A percentile compares a stretch with the other conserved stretches of the same genome.
These are phyloP conservation scores for Apistogramma diplotaenia DNA, from an alignment of 2,113 vertebrate genomes.

Conservation along the genomic window DNA sequence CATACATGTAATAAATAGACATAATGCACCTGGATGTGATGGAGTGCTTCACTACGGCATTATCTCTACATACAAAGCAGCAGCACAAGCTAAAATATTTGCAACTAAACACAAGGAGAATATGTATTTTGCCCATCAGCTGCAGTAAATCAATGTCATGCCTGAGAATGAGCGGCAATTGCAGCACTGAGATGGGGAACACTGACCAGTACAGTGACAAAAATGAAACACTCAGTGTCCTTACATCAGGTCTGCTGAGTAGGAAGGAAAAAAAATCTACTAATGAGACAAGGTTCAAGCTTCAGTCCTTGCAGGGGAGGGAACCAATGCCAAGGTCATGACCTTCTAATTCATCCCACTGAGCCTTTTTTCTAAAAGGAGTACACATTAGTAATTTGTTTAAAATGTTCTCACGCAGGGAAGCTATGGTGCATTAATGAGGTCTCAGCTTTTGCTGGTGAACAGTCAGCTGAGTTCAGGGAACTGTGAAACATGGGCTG, in stretches of 20 bases:
- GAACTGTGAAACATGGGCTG: background rate
- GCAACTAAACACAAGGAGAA: background rate
- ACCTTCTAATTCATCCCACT: constrained; percentile 30
- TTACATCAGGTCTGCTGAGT: background rate
- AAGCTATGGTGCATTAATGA: background rate
- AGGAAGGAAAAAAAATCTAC: constrained; percentile 20
- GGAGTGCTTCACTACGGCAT: constrained; percentile 13
- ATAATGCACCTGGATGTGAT: constrained; percentile 29
- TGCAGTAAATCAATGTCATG: background rate
- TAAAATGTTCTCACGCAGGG: background rate
- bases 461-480: background rate
- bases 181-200: constrained; percentile 24
- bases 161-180: constrained; percentile 13
- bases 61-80: background rate
- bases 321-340: constrained; percentile 25
- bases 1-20: constrained; percentile 34
- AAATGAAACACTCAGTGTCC: background rate
- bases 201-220: background rate
- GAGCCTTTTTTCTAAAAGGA: constrained; percentile 15
- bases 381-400: constrained; percentile 20
- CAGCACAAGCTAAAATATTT: background rate
- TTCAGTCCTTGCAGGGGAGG: constrained; percentile 5
- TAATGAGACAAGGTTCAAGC: constrained; percentile 31
- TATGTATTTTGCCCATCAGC: constrained; percentile 1
- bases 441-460: background rate